A percentile compares a stretch with the other conserved stretches of the same genome.
Conservation (phyloP, 1,140 invertebrate species). For the Drosophila tropicalis region DNA sequence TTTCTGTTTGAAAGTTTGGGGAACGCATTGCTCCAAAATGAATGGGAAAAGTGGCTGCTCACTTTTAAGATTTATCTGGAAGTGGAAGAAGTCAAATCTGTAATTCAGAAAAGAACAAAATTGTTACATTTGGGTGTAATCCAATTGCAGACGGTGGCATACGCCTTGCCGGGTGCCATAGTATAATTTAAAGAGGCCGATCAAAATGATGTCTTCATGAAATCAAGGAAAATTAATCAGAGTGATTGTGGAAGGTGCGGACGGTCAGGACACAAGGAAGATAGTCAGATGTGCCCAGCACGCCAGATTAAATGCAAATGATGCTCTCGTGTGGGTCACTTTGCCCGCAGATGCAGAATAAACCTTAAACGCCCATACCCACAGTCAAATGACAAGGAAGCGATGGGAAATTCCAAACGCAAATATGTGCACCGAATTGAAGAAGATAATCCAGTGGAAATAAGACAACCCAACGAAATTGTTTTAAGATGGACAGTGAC, state of each 20-base stretch:
- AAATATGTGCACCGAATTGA: background rate
- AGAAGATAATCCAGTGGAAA: background rate
- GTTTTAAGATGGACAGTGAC: constrained; percentile 9
- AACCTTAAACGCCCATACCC: constrained; percentile 2
- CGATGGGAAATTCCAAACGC: background rate
- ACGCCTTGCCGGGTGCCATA: no score
- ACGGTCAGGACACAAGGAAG: constrained; percentile 1
- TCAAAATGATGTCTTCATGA: background rate
- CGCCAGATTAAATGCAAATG: constrained; percentile 1
- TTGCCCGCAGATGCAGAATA: constrained; percentile 3
- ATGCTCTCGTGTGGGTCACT: constrained; percentile 18
- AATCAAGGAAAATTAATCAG: background rate
- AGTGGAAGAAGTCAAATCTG: background rate
- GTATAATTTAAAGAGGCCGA: no score
- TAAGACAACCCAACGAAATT: constrained; percentile 1
- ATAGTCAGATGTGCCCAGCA: constrained; percentile 15
- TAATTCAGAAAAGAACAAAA: no score
- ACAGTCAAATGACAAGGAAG: background rate
- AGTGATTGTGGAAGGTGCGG: constrained; percentile 5
- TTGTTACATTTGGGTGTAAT: no score
- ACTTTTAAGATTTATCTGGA: no score
- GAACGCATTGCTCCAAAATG: background rate
- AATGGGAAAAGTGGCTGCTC: background rate
- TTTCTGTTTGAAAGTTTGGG: background rate
- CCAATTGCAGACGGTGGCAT: no score